Percentiles rank a stretch among this genome's conserved stretches.
phyloP scores from a whole-genome alignment of 2,888 invertebrate species.

The Volucella inanis region DNA sequence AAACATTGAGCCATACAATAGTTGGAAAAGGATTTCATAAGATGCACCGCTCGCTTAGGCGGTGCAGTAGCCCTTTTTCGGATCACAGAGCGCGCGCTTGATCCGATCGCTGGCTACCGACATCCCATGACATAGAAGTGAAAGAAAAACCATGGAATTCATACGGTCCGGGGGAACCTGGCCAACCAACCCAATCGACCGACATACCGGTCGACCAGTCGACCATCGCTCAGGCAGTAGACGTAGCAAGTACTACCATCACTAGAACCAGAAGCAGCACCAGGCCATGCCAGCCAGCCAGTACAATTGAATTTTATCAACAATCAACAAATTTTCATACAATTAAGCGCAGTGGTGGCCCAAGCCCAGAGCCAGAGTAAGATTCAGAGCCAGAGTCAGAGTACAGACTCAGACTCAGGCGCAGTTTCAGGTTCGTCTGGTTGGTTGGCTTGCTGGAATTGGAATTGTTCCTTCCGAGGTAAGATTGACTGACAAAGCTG shows the following conservation, averaged over 20 bases:
- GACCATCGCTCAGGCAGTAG: conserved; percentile 59
- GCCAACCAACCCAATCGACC: conserved; percentile 69
- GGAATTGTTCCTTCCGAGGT: conserved; percentile 48
- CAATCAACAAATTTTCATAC: conserved; percentile 78
- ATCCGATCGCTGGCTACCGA: conserved; percentile 70
- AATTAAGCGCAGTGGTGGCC: conserved; percentile 76
- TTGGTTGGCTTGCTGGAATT: conserved; percentile 45
- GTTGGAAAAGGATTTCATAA: conserved; percentile 70
- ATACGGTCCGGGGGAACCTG: conserved; percentile 51
- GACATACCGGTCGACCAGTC: conserved; percentile 65
- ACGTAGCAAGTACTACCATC: conserved; percentile 22
- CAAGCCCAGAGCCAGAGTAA: conserved; percentile 6
- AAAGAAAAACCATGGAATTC: conserved; percentile 67
- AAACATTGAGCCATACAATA: conserved; percentile 73
- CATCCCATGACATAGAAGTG: conserved; percentile 67
- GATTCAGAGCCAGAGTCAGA: neutral
- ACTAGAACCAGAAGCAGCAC: conserved; percentile 16
- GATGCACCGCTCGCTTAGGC: conserved; percentile 69
- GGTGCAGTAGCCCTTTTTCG: conserved; percentile 75
- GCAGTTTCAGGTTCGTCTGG: conserved; percentile 55
- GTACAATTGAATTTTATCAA: conserved; percentile 77
- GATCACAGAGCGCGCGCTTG: conserved; percentile 73
- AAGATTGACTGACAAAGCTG: conserved; percentile 74
- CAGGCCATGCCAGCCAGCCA: conserved; percentile 1
- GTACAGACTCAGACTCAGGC: conserved; percentile 6